Base-by-base conservation (phyloP, 2,113 vertebrate species). In the Tachuris rubrigastra region DNA sequence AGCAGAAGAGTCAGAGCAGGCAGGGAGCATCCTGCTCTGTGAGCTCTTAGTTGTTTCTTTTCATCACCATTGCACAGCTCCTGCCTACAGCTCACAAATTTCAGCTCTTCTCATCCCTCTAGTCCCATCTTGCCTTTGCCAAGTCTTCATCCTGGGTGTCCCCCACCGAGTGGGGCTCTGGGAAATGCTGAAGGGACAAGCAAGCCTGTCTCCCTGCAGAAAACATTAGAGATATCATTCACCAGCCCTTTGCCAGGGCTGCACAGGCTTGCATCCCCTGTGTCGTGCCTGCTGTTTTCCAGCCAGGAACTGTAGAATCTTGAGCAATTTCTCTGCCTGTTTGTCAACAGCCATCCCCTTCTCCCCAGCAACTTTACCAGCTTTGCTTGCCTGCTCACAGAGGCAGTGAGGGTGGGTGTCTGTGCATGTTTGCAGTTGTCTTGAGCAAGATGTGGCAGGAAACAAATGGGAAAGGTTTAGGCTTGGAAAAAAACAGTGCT, bases 221-320 rank as follows among this genome's bases (percentile, higher is more conserved):
- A 4, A 27, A 27, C 33, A 2, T 46, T 1, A 0, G 2, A 5
- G 50, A 1, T 46, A 49, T 58, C 3, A 0, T 20, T 65, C n/a
- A 2, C 24, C 7, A 42, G 9, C 28, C 47, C 67, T 59, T 2
- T 46, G 76, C 31, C 74, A 18, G 63, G 35, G 77, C 60, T 52
- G 63, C 31, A 35, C 28, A 35, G 53, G 59, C 80, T 28, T 1
- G 0, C 3, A 2, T 42, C 44, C 19, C 37, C 30, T 2, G 17
- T 18, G 17, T 22, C 37, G 1, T 16, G 5, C 41, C 33, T 30
- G 39, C 85, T 62, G 59, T 39, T 53, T 42, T 21, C 49, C 67
- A 83, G 35, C 47, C 67, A 3, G 79, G 56, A 71, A 37, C 66
- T 52, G 14, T 18, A 42, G 7, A 44, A 22, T 23, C 80, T 56